phyloP scores from a whole-genome alignment of 2,888 invertebrate genomes.

The Philopedon plagiatum region DNA sequence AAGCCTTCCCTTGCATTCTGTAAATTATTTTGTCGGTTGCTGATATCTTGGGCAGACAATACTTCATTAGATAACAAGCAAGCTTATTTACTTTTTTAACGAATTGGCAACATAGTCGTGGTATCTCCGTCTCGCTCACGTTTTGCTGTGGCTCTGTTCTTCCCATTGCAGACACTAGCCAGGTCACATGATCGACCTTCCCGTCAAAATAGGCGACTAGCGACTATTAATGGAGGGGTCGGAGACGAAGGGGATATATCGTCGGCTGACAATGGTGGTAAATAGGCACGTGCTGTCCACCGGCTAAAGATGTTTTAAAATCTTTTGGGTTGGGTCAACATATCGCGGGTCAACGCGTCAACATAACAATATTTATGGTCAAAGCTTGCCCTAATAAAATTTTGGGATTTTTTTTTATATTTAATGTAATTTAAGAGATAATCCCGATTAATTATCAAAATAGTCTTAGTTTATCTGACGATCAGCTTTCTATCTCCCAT shows the following conservation, averaged over 20 bases:
- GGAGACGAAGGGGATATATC: not conserved
- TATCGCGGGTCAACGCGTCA: not conserved
- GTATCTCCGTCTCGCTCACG: conserved; percentile 16
- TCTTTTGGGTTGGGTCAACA: conserved; percentile 2
- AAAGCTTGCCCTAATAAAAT: too few species aligned
- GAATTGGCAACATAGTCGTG: conserved; percentile 20
- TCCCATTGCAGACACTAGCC: conserved; percentile 59
- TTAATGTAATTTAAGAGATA: too few species aligned
- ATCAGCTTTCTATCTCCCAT: too few species aligned
- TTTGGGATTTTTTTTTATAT: too few species aligned
- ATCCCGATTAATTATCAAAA: too few species aligned
- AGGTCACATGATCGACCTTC: conserved; percentile 86
- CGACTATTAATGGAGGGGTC: conserved; percentile 6
- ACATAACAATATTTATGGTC: too few species aligned
- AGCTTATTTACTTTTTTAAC: not conserved
- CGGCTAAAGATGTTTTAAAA: not conserved
- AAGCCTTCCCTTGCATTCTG: too few species aligned
- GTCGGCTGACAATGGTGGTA: conserved; percentile 17
- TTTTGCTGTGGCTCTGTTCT: conserved; percentile 49
- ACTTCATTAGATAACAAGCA: too few species aligned
- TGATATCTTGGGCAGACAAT: too few species aligned
- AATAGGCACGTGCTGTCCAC: conserved; percentile 24
- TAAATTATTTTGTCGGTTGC: too few species aligned
- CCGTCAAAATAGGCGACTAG: conserved; percentile 80
- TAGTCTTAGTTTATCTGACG: too few species aligned